Conservation (phyloP, 2,113 vertebrate species). For the Cynoglossus semilaevis region DNA sequence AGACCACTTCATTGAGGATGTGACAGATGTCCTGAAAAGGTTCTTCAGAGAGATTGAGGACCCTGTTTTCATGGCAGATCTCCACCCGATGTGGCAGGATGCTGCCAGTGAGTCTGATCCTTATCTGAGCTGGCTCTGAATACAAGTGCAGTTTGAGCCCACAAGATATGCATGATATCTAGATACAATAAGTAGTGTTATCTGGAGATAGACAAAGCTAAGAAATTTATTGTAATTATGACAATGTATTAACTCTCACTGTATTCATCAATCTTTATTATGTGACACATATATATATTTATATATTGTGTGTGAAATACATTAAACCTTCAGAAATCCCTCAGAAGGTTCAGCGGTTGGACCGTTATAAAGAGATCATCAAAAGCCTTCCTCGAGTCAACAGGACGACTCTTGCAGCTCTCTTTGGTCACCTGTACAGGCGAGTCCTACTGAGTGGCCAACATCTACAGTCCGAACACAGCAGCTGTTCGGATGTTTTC, state of each 20-base stretch:
- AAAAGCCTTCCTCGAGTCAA: slow-evolving; percentile 87
- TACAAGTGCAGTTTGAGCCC: too few species aligned
- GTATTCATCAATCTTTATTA: too few species aligned
- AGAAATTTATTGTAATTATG: too few species aligned
- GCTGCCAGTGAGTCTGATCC: slow-evolving; percentile 83
- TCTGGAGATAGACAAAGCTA: too few species aligned
- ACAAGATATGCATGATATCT: too few species aligned
- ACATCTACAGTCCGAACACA: background rate
- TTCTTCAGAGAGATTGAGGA: slow-evolving; percentile 97
- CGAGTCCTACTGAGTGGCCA: too few species aligned
- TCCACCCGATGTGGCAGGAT: slow-evolving; percentile 89
- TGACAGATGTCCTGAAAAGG: slow-evolving; percentile 94
- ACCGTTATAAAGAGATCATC: slow-evolving; percentile 92
- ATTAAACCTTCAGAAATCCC: slow-evolving; percentile 72
- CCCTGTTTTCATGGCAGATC: slow-evolving; percentile 87
- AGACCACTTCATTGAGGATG: slow-evolving; percentile 96
- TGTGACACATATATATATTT: too few species aligned
- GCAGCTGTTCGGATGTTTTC: too few species aligned
- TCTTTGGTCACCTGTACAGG: slow-evolving; percentile 94
- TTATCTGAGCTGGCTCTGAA: too few species aligned
- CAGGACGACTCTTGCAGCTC: slow-evolving; percentile 85
- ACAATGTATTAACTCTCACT: too few species aligned
- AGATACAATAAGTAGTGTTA: too few species aligned
- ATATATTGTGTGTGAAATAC: background rate
- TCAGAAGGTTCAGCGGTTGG: slow-evolving; percentile 81